Base-by-base conservation (phyloP, 2,797 vertebrate genomes). In the Crenuchus spilurus region DNA sequence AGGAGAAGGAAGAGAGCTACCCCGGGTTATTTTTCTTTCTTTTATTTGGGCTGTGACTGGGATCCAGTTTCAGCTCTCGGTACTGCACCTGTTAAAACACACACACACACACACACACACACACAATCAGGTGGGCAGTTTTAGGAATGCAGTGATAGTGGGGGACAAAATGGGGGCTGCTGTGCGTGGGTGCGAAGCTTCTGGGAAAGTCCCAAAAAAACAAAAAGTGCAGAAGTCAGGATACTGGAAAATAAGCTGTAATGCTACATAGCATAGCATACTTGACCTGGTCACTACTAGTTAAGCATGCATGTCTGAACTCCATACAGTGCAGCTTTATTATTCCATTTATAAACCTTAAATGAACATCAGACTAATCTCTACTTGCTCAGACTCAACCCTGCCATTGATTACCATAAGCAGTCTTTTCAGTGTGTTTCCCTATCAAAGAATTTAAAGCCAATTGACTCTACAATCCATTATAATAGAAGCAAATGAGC, bases 1-100 rank as follows among this genome's bases (percentile, higher is more conserved):
- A 49, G 58, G 80, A 60, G 74, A 70, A 81, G 85, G 85, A 76
- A 84, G 82, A 81, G 83, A 84, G 87, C 92, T 98, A 99, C 87
- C 91, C 92, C 73, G 93, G 94, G 89, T 94, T 97, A 92, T 94
- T 98, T 96, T 97, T 98, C 95, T 98, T 99, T 92, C 92, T 96
- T 91, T 97, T 98, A 92, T 93, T 97, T 26, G 96, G 96, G 92
- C 96, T 98, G 85, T 95, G 95, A 87, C 92, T 95, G 88, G 92
- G 91, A 89, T 98, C 97, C 87, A 91, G 92, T 96, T 97, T 98
- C 95, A 99, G 91, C 87, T 98, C 96, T 86, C 94, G 94, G 90
- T 97, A 98, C 81, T 99, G 97, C 95, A 97, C 95, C 97, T 99
- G 96, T 97, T 97, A 92, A 96, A 97, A 98, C 93, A 98, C 85